Base-by-base conservation (phyloP, 1,140 invertebrate species). In the Muscidifurax raptorellus region DNA sequence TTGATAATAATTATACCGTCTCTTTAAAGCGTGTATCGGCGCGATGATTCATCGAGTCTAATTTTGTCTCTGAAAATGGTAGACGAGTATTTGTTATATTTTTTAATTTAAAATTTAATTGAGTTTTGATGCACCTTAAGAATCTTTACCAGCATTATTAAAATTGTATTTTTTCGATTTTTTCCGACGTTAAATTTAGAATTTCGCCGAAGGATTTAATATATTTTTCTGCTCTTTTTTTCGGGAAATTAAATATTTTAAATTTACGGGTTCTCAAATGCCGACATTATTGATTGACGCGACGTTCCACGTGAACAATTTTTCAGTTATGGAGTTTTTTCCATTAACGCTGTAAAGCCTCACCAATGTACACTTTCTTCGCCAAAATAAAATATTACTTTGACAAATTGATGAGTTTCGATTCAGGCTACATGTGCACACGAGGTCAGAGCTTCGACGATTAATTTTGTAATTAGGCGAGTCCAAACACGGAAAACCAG, bases 21-120 rank as follows among this genome's bases (percentile, higher is more conserved):
- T 15, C 72, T 77, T 85, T 85, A 81, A 85, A 81, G 47, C 22
- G 18, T 72, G 7, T 80, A 75, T 67, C 76, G 32, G 47, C 9
- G 36, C 83, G 72, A 85, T 85, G 83, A 85, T 81, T 85, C 78
- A 85, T 77, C 72, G 59, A 69, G 32, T 84, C 78, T 84, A 84
- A 84, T 84, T 84, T 84, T 84, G 77, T 76, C 77, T 80, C 78
- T 66, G 69, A 66, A 75, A 80, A 67, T 80, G 64, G 18, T 80
- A 44, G 36, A 67, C 27, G 69, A 47, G 47, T 76, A 76, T 84
- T 80, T 84, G 52, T 75, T 80, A 80, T 66, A 76, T 80, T 80
- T 69, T 25, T 59, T 84, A 72, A 64, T 80, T 79, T 72, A 27
- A 84, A 84, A 79, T 74, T 79, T 40, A 84, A 84, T 74, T 28